A percentile compares a stretch with the other conserved stretches of the same genome.
phyloP scores from a whole-genome alignment of 2,888 invertebrate species.

The Glaucopsyche alexis region DNA sequence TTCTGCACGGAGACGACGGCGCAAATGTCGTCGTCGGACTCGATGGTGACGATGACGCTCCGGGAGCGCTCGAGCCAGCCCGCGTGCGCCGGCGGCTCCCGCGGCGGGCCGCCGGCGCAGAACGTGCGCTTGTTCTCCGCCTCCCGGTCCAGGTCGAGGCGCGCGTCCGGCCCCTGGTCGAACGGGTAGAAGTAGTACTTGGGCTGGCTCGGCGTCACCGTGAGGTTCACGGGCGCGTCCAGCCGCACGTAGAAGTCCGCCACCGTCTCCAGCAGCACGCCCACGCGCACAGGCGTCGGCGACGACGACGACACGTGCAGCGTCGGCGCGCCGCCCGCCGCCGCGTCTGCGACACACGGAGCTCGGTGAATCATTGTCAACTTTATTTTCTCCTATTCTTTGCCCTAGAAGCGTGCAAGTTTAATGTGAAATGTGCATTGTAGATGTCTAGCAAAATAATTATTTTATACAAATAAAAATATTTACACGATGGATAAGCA shows the following conservation, averaged over 20 bases:
- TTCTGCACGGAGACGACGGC: slow-evolving; percentile 90
- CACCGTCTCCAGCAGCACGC: slow-evolving; percentile 79
- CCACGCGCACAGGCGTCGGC: slow-evolving; percentile 75
- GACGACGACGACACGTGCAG: slow-evolving; percentile 86
- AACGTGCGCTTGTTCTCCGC: slow-evolving; percentile 44
- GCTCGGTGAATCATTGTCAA: too few relatives aligned
- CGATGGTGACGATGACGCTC: slow-evolving; percentile 82
- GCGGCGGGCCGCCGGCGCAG: neutral
- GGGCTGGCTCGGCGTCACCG: slow-evolving; percentile 71
- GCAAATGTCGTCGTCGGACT: slow-evolving; percentile 84
- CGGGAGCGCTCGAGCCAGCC: slow-evolving; percentile 63
- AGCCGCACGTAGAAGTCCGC: slow-evolving; percentile 79
- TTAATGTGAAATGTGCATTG: too few relatives aligned
- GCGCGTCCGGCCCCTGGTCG: slow-evolving; percentile 56
- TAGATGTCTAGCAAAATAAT: too few relatives aligned
- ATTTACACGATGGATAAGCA: too few relatives aligned
- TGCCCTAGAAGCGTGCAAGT: too few relatives aligned
- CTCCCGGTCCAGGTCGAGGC: slow-evolving; percentile 53
- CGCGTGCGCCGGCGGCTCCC: neutral
- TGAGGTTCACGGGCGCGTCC: slow-evolving; percentile 63
- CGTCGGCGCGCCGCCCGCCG: slow-evolving; percentile 76
- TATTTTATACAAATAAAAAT: too few relatives aligned
- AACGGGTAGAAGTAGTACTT: slow-evolving; percentile 79
- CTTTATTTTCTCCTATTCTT: too few relatives aligned
- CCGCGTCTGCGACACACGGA: slow-evolving; percentile 50